A percentile compares a stretch with the other conserved stretches of the same genome.
Evolutionary conservation across 1,140 invertebrate species (phyloP).

Genomic region (Stenopsyche tienmushanensis): DNA sequence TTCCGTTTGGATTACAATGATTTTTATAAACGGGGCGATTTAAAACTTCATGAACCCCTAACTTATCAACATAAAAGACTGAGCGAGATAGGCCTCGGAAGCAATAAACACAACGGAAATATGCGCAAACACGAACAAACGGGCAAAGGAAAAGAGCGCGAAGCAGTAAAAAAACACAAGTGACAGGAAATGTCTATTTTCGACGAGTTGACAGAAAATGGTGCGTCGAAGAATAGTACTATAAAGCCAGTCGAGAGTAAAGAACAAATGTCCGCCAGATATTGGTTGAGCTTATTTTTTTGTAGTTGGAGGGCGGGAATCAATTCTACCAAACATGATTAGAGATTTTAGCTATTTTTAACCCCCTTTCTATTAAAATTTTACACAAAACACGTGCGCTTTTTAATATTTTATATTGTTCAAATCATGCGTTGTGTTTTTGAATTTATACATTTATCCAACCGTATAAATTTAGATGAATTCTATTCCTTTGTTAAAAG

Average conservation of each 20-base stretch:
- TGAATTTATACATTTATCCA: too few relatives aligned
- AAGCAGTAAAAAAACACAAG: slow-evolving; percentile 14
- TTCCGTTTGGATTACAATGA: slow-evolving; percentile 91
- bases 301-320: slow-evolving; percentile 15
- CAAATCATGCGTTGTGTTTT: too few relatives aligned
- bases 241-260: background rate
- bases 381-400: too few relatives aligned
- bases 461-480: too few relatives aligned
- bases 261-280: background rate
- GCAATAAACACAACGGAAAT: slow-evolving; percentile 6
- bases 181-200: slow-evolving; percentile 12
- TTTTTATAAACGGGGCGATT: slow-evolving; percentile 80
- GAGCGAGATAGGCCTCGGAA: slow-evolving; percentile 53
- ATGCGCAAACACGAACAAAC: background rate
- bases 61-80: slow-evolving; percentile 71
- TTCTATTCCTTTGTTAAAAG: too few relatives aligned
- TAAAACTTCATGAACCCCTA: slow-evolving; percentile 70
- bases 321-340: too few relatives aligned
- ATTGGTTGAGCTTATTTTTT: slow-evolving; percentile 23
- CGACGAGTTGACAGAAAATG: background rate
- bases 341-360: too few relatives aligned
- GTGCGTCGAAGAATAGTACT: background rate
- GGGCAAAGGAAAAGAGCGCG: slow-evolving; percentile 12
- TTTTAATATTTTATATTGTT: too few relatives aligned
- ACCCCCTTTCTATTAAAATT: too few relatives aligned